Conservation (phyloP, 2,113 vertebrate genomes). For the Gallinago jamesoni region DNA sequence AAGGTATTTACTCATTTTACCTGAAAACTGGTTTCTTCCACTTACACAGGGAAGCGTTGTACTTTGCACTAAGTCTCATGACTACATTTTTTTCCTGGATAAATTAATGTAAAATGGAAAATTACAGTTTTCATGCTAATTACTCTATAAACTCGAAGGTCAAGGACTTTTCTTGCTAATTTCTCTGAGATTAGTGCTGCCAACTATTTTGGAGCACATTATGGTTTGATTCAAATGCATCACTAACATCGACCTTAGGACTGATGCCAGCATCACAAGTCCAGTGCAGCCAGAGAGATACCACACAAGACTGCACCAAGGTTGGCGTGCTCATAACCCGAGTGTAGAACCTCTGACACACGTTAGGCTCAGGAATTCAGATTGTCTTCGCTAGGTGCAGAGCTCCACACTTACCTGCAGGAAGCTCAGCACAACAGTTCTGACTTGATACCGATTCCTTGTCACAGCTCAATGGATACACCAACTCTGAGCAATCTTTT, state of each 20-base stretch:
- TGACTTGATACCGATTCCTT: neutral
- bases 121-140: neutral
- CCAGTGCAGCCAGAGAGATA: neutral
- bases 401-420: neutral
- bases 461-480: neutral
- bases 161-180: neutral
- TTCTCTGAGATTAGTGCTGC: neutral
- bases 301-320: neutral
- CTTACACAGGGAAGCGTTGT: neutral
- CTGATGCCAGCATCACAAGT: neutral
- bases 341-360: neutral
- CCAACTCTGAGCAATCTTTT: neutral
- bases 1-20: neutral
- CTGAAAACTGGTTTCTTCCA: neutral
- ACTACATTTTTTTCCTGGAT: neutral
- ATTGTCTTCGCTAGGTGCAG: neutral
- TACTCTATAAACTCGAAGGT: neutral
- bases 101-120: neutral
- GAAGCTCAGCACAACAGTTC: neutral
- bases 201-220: neutral
- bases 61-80: neutral
- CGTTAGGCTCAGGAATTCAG: neutral
- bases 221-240: neutral
- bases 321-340: neutral
- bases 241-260: neutral